These are phyloP conservation scores for Fragum sueziense DNA, from an alignment of 2,888 invertebrate genomes.

Conservation along the genomic window DNA sequence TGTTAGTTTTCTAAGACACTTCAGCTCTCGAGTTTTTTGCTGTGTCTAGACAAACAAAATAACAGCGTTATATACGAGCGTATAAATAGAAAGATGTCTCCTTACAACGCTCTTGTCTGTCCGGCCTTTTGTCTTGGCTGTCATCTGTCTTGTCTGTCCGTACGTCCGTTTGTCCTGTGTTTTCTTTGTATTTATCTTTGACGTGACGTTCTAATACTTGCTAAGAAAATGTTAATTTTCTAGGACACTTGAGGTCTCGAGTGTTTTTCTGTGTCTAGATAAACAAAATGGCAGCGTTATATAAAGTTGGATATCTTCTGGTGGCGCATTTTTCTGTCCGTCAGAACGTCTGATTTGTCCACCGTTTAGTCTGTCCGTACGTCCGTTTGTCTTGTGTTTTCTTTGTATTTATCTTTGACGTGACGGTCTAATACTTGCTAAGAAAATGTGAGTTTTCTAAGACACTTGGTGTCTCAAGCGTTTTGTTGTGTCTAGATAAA, in stretches of 20 bases:
- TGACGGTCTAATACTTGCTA: not conserved
- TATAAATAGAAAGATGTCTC: too few relatives aligned
- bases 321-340: slow-evolving; percentile 12
- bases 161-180: slow-evolving; percentile 5
- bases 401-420: not conserved
- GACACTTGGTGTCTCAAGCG: not conserved
- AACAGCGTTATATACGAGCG: too few relatives aligned
- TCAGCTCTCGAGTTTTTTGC: not conserved
- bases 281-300: too few relatives aligned
- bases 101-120: too few relatives aligned
- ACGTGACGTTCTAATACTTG: not conserved
- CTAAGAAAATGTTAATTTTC: slow-evolving; percentile 17
- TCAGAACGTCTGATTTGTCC: slow-evolving; percentile 15
- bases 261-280: not conserved
- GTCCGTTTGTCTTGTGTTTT: slow-evolving; percentile 1
- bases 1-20: slow-evolving; percentile 1
- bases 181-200: not conserved
- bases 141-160: slow-evolving; percentile 1
- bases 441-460: slow-evolving; percentile 12
- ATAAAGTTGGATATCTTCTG: too few relatives aligned
- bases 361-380: slow-evolving; percentile 7
- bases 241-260: not conserved
- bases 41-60: too few relatives aligned
- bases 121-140: slow-evolving; percentile 9
- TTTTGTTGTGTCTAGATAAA: not conserved